These are phyloP conservation scores for Mus spretus DNA, from an alignment of 2,797 vertebrate genomes.

Conservation along the genomic window DNA sequence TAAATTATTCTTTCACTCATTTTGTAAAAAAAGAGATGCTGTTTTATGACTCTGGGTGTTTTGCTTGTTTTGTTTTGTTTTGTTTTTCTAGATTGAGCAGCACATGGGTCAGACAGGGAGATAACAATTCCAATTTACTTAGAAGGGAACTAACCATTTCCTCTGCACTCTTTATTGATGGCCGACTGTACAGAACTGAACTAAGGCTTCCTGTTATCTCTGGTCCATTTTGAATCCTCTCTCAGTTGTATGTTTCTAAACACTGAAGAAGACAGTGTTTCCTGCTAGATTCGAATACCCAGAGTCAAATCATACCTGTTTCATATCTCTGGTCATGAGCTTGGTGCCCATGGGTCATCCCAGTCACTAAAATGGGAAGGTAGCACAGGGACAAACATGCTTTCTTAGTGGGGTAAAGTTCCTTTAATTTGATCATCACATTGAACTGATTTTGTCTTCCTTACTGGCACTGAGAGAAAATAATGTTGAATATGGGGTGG, in stretches of 20 bases:
- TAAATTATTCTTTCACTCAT: not conserved
- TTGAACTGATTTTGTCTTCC: conserved; percentile 20
- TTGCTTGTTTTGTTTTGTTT: not conserved
- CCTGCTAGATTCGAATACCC: not conserved
- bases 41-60: not conserved
- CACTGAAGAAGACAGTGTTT: conserved; percentile 1
- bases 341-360: not conserved
- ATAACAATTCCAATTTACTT: not conserved
- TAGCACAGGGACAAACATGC: not conserved
- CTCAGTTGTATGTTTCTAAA: not conserved
- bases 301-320: conserved; percentile 10
- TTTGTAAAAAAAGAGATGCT: conserved; percentile 28
- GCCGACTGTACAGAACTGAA: conserved; percentile 9
- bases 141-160: conserved; percentile 35
- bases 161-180: not conserved
- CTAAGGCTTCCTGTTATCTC: not conserved
- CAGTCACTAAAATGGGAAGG: conserved; percentile 48
- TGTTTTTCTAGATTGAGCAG: not conserved
- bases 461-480: conserved; percentile 15
- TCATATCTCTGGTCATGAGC: not conserved
- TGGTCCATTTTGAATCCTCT: not conserved
- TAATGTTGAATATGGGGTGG: not conserved
- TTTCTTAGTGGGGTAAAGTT: conserved; percentile 42
- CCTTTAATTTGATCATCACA: conserved; percentile 28
- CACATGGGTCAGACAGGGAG: not conserved